Evolutionary conservation across 2,797 vertebrate genomes (phyloP).

Genomic region (Pipistrellus pipistrellus): DNA sequence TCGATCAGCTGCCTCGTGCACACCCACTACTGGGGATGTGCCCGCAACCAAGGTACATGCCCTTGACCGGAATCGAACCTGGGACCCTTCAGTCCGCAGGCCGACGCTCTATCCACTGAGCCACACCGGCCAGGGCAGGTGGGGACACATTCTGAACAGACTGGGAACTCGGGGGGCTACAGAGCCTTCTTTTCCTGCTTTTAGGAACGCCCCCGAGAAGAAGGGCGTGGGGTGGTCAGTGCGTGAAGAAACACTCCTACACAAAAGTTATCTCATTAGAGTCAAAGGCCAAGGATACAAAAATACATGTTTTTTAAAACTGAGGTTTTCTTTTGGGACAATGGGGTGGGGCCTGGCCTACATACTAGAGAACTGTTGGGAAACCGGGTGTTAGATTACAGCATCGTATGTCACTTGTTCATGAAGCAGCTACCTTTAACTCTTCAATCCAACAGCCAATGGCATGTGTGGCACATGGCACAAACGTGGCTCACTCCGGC

Average conservation of each 20-base stretch:
- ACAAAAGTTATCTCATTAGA: conserved; percentile 64
- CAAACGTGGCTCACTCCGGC: neutral
- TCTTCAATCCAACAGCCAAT: conserved; percentile 28
- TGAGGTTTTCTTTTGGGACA: conserved; percentile 63
- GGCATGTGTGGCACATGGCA: neutral
- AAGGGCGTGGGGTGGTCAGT: neutral
- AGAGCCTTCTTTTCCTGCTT: conserved; percentile 72
- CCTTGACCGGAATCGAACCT: no score
- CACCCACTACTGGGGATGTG: no score
- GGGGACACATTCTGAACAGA: conserved; percentile 84
- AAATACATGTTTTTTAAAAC: neutral
- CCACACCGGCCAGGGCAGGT: conserved; percentile 69
- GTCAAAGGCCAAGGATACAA: conserved; percentile 43
- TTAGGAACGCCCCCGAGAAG: conserved; percentile 69
- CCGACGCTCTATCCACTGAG: no score
- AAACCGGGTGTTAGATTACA: conserved; percentile 67
- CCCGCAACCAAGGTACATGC: no score
- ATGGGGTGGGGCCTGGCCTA: conserved; percentile 26
- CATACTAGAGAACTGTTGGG: neutral
- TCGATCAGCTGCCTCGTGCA: no score
- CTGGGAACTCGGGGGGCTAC: conserved; percentile 78
- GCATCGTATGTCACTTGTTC: conserved; percentile 50
- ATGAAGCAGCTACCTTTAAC: neutral
- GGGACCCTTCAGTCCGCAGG: no score
- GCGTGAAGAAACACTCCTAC: neutral